Evolutionary conservation across 2,113 vertebrate species (phyloP).

Genomic region (Calyptomena viridis): DNA sequence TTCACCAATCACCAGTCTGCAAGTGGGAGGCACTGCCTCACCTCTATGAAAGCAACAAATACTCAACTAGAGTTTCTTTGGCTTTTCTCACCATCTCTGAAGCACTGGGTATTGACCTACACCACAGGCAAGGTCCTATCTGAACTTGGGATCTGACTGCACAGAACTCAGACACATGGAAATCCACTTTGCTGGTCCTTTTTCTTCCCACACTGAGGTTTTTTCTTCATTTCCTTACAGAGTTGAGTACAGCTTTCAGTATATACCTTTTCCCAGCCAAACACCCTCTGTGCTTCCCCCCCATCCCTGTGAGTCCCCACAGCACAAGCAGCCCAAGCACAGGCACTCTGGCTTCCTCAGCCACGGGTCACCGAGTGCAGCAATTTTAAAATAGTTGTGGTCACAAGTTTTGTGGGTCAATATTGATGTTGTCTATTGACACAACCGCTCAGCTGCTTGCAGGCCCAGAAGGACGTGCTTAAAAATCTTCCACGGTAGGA

Average conservation of each 20-base stretch:
- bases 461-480: constrained; percentile 23
- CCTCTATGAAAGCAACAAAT: background rate
- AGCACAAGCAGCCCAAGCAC: constrained; percentile 20
- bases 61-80: background rate
- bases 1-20: accelerated
- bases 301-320: background rate
- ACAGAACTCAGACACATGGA: background rate
- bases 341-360: constrained; percentile 30
- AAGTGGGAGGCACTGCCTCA: background rate
- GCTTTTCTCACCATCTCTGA: background rate
- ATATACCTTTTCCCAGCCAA: background rate
- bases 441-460: constrained; percentile 8
- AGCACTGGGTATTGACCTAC: background rate
- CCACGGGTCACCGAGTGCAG: constrained; percentile 35
- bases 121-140: background rate
- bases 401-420: constrained; percentile 43
- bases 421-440: constrained; percentile 53
- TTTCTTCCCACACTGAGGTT: background rate
- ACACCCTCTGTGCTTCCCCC: background rate
- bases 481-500: background rate
- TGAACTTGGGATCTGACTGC: background rate
- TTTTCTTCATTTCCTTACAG: background rate
- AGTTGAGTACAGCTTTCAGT: background rate
- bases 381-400: constrained; percentile 43
- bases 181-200: background rate